Percentiles rank a stretch among this genome's conserved stretches.
These are phyloP conservation scores for Piaya cayana DNA, from an alignment of 2,113 vertebrate species.

Conservation along the genomic window DNA sequence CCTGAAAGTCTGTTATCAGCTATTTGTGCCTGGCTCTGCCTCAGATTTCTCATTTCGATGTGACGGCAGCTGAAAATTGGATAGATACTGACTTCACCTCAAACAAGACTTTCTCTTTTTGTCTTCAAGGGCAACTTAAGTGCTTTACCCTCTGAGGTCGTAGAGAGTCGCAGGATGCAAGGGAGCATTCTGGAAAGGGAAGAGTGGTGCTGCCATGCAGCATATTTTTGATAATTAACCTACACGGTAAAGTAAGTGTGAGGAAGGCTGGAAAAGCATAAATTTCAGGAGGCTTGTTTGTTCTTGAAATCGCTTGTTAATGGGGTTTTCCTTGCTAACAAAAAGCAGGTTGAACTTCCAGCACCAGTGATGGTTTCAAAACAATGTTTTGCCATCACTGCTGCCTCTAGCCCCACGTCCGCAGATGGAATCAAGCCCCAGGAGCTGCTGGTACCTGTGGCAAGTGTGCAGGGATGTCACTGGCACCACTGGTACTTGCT, in stretches of 20 bases:
- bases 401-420: accelerated
- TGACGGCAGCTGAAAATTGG: conserved; percentile 79
- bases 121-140: conserved; percentile 66
- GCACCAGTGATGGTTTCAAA: background rate
- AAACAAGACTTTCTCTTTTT: conserved; percentile 71
- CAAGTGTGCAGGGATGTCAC: background rate
- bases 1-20: conserved; percentile 79
- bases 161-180: background rate
- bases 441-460: background rate
- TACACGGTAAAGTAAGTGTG: background rate
- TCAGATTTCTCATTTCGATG: conserved; percentile 85
- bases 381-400: accelerated
- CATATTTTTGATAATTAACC: conserved; percentile 12
- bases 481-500: background rate
- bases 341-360: background rate
- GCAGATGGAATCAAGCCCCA: accelerated
- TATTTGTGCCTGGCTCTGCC: conserved; percentile 69
- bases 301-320: background rate
- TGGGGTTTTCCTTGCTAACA: background rate
- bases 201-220: background rate
- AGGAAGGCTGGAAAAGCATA: background rate
- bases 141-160: conserved; percentile 54
- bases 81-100: conserved; percentile 74
- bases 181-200: background rate
- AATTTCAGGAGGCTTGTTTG: background rate